Conservation (phyloP, 2,113 vertebrate species). For the Pelobates fuscus region DNA sequence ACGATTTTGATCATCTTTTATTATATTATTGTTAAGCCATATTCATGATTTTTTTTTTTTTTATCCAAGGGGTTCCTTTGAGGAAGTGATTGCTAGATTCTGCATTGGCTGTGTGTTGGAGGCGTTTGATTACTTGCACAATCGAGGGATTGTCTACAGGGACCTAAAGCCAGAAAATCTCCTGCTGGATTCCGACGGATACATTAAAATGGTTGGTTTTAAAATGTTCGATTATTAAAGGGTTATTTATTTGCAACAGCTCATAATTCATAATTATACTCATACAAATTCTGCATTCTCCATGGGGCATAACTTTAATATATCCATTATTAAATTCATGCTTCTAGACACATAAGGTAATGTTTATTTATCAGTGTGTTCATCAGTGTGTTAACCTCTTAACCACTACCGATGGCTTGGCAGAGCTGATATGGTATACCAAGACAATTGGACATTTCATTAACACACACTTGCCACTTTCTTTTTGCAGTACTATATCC, state of each 20-base stretch:
- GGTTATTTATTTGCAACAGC: background rate
- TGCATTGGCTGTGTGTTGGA: constrained; percentile 79
- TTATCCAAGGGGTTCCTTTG: constrained; percentile 68
- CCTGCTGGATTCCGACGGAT: constrained; percentile 75
- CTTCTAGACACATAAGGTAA: background rate
- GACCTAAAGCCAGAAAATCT: constrained; percentile 85
- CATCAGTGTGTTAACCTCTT: background rate
- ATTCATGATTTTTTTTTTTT: background rate
- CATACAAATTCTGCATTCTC: background rate
- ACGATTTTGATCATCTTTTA: background rate
- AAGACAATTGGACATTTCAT: no score
- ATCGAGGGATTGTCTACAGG: constrained; percentile 75
- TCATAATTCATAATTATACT: background rate
- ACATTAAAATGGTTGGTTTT: constrained; percentile 73
- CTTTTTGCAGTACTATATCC: no score
- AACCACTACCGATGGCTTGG: no score
- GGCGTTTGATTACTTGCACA: constrained; percentile 77
- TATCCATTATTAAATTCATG: background rate
- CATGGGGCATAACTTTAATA: background rate
- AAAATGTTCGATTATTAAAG: background rate
- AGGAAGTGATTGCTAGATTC: constrained; percentile 70
- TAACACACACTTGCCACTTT: no score
- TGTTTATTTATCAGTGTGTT: background rate
- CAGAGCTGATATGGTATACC: no score
- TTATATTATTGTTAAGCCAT: no score